phyloP scores from a whole-genome alignment of 1,140 invertebrate genomes.

The Andrena cerasifolii region DNA sequence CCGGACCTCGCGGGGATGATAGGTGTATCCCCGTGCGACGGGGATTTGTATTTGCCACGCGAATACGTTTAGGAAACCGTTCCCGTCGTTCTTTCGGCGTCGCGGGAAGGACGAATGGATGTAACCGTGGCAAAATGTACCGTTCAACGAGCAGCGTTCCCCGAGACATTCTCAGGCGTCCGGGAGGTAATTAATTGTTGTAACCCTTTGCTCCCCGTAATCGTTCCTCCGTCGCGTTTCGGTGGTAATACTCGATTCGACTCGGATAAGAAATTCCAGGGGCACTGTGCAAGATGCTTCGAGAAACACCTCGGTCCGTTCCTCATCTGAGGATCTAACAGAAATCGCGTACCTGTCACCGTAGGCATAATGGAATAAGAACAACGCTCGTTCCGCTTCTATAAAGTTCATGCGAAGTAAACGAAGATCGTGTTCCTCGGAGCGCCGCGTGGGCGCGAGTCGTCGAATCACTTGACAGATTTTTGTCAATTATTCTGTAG shows the following conservation, averaged over 20 bases:
- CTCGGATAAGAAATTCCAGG: no score
- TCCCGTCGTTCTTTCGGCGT: constrained; percentile 21
- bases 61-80: constrained; percentile 38
- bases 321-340: background rate
- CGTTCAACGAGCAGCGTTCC: background rate
- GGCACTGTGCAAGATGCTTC: no score
- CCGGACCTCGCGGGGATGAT: constrained; percentile 25
- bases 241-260: no score
- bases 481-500: constrained; percentile 76
- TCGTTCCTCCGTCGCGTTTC: no score
- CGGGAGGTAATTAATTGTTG: background rate
- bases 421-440: background rate
- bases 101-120: no score
- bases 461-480: constrained; percentile 60
- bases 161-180: background rate
- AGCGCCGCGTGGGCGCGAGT: constrained; percentile 6
- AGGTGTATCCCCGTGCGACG: constrained; percentile 33
- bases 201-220: background rate
- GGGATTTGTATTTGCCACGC: constrained; percentile 44
- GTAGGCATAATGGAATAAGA: constrained; percentile 5
- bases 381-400: constrained; percentile 44
- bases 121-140: background rate
- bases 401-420: background rate
- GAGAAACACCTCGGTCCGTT: no score
- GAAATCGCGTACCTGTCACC: constrained; percentile 26